These are phyloP conservation scores for Phalacrocorax brasilianus DNA, from an alignment of 2,113 vertebrate species.

Conservation along the genomic window DNA sequence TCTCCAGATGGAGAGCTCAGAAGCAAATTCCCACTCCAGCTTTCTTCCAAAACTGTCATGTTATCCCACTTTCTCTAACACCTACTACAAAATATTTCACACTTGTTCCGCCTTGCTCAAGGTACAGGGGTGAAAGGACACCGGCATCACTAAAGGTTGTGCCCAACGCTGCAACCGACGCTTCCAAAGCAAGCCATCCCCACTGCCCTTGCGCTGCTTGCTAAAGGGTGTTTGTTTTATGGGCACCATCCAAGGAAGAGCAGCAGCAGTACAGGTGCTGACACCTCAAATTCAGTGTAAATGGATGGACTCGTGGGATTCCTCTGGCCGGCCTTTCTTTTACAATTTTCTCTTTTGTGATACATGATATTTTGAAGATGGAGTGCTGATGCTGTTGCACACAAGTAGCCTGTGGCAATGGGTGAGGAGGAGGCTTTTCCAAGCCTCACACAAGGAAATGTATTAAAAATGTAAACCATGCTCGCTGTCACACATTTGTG, in stretches of 20 bases:
- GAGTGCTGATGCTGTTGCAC: neutral
- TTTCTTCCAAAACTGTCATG: neutral
- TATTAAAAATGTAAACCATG: neutral
- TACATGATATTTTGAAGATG: neutral
- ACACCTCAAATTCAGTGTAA: neutral
- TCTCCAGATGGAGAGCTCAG: neutral
- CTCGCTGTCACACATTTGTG: neutral
- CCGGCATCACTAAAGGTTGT: neutral
- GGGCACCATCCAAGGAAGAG: neutral
- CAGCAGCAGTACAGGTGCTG: neutral
- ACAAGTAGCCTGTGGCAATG: neutral
- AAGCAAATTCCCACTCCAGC: neutral
- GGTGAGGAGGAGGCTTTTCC: neutral
- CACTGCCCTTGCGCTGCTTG: no score
- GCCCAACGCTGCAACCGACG: neutral
- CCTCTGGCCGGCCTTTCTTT: neutral
- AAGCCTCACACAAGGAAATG: neutral
- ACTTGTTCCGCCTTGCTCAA: neutral
- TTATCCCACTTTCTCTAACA: neutral
- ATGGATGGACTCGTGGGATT: neutral
- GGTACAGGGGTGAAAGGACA: neutral
- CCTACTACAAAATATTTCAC: neutral
- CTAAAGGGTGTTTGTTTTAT: neutral
- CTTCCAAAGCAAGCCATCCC: neutral
- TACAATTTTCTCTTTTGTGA: neutral